Evolutionary conservation across 2,888 invertebrate genomes (phyloP), one percentile per base, ranked within the genome.

Genomic region (Oxytorus armatus): DNA sequence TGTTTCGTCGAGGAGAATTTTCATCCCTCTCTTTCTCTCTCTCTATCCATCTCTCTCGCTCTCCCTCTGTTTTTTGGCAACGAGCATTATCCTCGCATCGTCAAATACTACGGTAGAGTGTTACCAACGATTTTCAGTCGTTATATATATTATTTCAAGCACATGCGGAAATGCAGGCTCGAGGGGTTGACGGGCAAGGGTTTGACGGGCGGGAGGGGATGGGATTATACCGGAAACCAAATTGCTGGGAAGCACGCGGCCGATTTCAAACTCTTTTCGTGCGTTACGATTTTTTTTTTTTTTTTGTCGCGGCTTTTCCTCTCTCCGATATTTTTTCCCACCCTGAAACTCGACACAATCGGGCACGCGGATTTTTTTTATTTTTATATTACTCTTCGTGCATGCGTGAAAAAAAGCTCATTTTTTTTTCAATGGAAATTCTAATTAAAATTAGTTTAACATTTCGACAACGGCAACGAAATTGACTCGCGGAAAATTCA

Each of bases 11-110:
- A 10, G 18, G 11, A 25, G 63, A 83, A 83, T 81, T 83, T 85
- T 77, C 82, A 81, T 82, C 82, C 79, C 81, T 80, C 47, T 59
- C 55, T 63, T 57, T 49, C 72, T 11, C 21, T 39, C 51, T 51
- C 61, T 39, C 57, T 8, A 0, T 21, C n/a, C 21, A 39, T 36
- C 18, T 1, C 55, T 14, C 82, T 51, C 66, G 80, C 82, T 73
- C 78, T 29, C 59, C 63, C 36, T 57, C 65, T 14, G 3, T 51
- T 10, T 18, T 11, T 4, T 21, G 21, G 11, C n/a, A 69, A n/a
- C 16, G 8, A 29, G 55, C 10, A 59, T 61, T 42, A 42, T 51
- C 51, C 36, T 39, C 29, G 49, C 61, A 61, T 29, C 61, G 51
- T n/a, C 23, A 53, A 73, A 73, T 29, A 55, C n/a, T 39, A 57